A percentile compares a stretch with the other conserved stretches of the same genome.
Evolutionary conservation across 2,797 vertebrate genomes (phyloP).

Genomic region (Trichosurus vulpecula): DNA sequence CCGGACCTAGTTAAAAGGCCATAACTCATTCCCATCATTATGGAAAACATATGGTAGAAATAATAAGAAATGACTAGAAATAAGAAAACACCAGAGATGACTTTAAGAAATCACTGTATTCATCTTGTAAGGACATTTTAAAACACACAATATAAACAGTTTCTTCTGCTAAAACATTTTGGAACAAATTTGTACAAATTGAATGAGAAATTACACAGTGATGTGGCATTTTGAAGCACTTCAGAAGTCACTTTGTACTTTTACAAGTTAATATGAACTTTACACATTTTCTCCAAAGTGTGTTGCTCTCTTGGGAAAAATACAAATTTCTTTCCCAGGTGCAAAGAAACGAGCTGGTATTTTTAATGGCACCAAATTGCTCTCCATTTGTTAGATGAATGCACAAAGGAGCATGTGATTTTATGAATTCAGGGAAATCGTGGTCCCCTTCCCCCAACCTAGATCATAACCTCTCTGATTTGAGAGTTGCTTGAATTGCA

Average conservation of each 20-base stretch:
- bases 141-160: neutral
- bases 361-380: conserved; percentile 4
- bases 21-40: conserved; percentile 56
- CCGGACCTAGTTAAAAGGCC: conserved; percentile 61
- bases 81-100: conserved; percentile 10
- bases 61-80: neutral
- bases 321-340: conserved; percentile 68
- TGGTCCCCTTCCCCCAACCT: neutral
- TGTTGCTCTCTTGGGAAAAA: conserved; percentile 71
- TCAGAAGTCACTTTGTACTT: conserved; percentile 65
- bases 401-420: conserved; percentile 59
- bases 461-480: neutral
- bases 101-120: conserved; percentile 52
- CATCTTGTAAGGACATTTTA: neutral
- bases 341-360: conserved; percentile 33
- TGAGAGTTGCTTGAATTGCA: neutral
- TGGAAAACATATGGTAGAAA: conserved; percentile 51
- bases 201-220: conserved; percentile 80
- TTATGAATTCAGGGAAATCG: neutral
- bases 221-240: conserved; percentile 61
- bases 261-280: conserved; percentile 71
- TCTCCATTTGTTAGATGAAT: conserved; percentile 71
- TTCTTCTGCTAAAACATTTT: conserved; percentile 8
- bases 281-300: conserved; percentile 80
- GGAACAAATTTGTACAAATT: conserved; percentile 74